Base-by-base conservation (phyloP, 2,797 vertebrate species). In the Malacoraja senta region DNA sequence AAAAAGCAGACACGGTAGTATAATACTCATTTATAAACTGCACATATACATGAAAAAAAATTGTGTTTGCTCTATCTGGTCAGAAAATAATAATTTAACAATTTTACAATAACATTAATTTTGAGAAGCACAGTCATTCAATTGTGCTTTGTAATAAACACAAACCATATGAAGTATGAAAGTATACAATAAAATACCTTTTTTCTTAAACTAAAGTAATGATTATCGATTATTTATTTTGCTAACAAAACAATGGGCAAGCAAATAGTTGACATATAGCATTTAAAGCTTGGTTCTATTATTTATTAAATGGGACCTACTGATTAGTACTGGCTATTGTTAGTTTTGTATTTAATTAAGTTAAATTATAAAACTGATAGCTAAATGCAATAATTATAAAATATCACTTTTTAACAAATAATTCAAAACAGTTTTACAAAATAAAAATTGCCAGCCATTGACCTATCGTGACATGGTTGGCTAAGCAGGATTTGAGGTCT, bases 71-170 rank as follows among this genome's bases (percentile, higher is more conserved):
- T 35, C 19, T 35, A 29, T 10, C 2, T 15, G 24, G 53, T 53
- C 9, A 53, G 24, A 29, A 91, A 91, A 72, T 91, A 91, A 76
- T 92, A n/a, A 8, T 92, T 88, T n/a, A 58, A 92, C 10, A 53
- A 53, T 53, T 6, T 53, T 6, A 53, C 44, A 53, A 88, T 68
- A 32, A 76, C 19, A 92, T 15, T 76, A 76, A 44, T 76, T 26
- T 72, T 29, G 15, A 58, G 44, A 38, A 58, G 0, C 68, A 76
- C 38, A 92, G 24, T 92, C 90, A n/a, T 74, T 29, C 8, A 17
- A 29, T 38, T 58, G 12, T 74, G 65, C 65, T 91, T 35, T 91
- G 17, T 38, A 9, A 38, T 92, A 58, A 44, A 76, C 26, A 92
- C 38, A 76, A 74, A 15, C 72, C 58, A 92, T 53, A 74, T 92